phyloP scores from a whole-genome alignment of 2,113 vertebrate genomes.

The Phyllostomus discolor region DNA sequence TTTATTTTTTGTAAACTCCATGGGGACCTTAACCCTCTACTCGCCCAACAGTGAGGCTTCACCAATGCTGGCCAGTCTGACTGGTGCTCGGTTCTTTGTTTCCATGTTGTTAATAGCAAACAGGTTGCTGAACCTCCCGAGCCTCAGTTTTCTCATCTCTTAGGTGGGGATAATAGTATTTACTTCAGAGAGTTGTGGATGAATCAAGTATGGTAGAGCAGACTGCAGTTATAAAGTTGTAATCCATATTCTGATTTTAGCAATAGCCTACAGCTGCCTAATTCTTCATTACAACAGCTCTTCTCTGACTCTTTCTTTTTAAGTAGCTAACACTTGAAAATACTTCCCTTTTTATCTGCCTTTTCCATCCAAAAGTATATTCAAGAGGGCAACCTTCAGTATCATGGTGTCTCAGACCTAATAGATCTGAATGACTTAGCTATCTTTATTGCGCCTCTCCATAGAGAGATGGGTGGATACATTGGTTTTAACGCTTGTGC shows the following conservation, averaged over 20 bases:
- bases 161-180: background rate
- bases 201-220: background rate
- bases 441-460: background rate
- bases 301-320: background rate
- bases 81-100: too few relatives aligned
- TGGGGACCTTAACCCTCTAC: too few relatives aligned
- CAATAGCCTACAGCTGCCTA: background rate
- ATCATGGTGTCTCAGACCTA: background rate
- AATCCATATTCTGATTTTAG: background rate
- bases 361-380: background rate
- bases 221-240: background rate
- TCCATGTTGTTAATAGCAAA: accelerated
- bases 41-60: background rate
- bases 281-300: background rate
- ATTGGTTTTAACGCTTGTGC: background rate
- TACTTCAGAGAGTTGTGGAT: background rate
- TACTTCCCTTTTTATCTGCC: background rate
- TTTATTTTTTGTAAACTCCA: background rate
- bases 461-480: background rate
- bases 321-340: background rate
- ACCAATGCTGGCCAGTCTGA: accelerated
- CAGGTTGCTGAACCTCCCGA: background rate
- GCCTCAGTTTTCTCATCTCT: background rate
- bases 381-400: background rate
- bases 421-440: background rate